Conservation (phyloP, 1,140 invertebrate species). For the Drosophila nebulosa region DNA sequence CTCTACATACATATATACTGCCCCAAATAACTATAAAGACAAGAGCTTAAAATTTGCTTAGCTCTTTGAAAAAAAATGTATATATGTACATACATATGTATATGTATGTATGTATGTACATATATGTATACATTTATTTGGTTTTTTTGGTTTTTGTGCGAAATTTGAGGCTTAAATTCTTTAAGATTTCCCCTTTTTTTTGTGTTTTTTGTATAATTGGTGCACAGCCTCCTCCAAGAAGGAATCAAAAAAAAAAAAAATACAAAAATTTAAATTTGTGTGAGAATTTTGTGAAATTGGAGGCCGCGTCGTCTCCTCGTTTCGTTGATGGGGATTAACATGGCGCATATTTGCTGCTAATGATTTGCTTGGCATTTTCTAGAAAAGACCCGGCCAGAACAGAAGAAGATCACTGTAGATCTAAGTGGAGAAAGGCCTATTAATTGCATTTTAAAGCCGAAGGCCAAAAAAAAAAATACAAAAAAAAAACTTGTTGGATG, state of each 20-base stretch:
- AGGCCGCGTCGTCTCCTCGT: constrained; percentile 9
- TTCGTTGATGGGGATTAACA: constrained; percentile 53
- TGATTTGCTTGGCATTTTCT: constrained; percentile 62
- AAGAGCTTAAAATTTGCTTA: constrained; percentile 65
- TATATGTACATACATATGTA: neutral
- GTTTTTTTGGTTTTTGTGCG: constrained; percentile 36
- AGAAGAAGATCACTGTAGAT: neutral
- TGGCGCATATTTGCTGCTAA: constrained; percentile 64
- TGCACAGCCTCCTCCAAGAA: constrained; percentile 21
- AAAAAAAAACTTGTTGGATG: constrained; percentile 4
- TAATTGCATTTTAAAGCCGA: constrained; percentile 41
- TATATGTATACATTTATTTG: neutral
- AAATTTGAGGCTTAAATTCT: constrained; percentile 72
- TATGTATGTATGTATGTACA: too few relatives aligned
- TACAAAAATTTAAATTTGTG: constrained; percentile 67
- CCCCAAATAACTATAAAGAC: constrained; percentile 59
- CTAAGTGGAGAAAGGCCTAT: constrained; percentile 15
- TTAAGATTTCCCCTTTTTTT: constrained; percentile 43
- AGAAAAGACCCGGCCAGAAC: neutral
- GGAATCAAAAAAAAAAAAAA: constrained; percentile 13
- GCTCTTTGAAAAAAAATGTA: constrained; percentile 42
- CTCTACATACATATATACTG: constrained; percentile 11
- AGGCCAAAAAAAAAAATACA: neutral
- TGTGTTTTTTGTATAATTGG: constrained; percentile 44
- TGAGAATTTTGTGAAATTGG: constrained; percentile 59